A percentile compares a stretch with the other conserved stretches of the same genome.
These are phyloP conservation scores for Rhabdornis inornatus DNA, from an alignment of 2,113 vertebrate species.

Conservation along the genomic window DNA sequence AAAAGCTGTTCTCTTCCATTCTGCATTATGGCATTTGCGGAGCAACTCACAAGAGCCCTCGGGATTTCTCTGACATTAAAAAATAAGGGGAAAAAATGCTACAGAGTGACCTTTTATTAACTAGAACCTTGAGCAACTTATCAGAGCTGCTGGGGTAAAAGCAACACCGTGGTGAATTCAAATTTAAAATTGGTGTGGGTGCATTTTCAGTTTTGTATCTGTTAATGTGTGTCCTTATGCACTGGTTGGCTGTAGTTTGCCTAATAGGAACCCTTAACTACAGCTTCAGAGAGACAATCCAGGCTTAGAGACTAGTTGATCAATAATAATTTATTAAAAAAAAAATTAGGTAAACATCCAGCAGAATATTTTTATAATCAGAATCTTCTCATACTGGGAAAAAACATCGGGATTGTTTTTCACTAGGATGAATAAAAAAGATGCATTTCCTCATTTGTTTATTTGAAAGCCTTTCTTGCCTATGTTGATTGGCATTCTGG, in stretches of 20 bases:
- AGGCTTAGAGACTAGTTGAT: not conserved
- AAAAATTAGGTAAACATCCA: not conserved
- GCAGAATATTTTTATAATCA: not conserved
- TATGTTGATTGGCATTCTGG: not conserved
- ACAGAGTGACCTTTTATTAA: slow-evolving; percentile 45
- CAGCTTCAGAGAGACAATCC: not conserved
- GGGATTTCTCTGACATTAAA: slow-evolving; percentile 46
- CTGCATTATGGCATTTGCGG: not conserved
- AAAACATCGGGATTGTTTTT: not conserved
- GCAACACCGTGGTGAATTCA: not conserved
- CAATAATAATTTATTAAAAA: not conserved
- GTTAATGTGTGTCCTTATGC: not conserved
- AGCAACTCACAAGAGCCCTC: not conserved
- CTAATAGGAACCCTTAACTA: not conserved
- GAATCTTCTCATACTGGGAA: not conserved
- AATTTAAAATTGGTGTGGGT: not conserved
- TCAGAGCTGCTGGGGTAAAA: not conserved
- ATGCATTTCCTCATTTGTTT: not conserved
- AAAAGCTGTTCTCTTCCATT: not conserved
- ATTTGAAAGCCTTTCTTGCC: not conserved
- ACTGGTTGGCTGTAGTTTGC: not conserved
- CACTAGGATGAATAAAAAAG: not conserved
- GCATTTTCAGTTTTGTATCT: not conserved
- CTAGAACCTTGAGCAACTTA: not conserved
- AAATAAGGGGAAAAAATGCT: not conserved